Conservation (phyloP, 2,888 invertebrate species). For the Alviniconcha strummeri region DNA sequence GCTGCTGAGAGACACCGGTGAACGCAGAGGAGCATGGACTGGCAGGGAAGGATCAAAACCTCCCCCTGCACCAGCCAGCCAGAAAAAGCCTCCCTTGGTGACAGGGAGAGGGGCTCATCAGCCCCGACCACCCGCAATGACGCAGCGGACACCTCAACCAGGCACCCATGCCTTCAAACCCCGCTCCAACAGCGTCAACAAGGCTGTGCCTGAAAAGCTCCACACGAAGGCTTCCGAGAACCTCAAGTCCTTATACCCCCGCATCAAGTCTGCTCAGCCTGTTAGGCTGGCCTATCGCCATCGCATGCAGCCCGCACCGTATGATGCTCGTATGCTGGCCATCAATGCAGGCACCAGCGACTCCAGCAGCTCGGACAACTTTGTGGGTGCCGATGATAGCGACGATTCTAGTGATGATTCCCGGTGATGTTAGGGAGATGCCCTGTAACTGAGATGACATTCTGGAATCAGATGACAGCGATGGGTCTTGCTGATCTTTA, state of each 20-base stretch:
- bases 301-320: constrained; percentile 35
- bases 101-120: not conserved
- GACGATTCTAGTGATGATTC: constrained; percentile 43
- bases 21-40: not conserved
- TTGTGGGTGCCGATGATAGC: constrained; percentile 27
- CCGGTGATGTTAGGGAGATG: constrained; percentile 26
- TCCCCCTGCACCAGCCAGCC: not conserved
- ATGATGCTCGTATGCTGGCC: constrained; percentile 48
- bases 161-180: constrained; percentile 37
- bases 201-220: constrained; percentile 35
- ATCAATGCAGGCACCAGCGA: constrained; percentile 29
- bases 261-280: constrained; percentile 50
- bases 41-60: not conserved
- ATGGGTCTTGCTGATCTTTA: too few species aligned
- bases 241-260: constrained; percentile 37
- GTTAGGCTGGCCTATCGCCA: constrained; percentile 49
- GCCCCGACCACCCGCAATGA: not conserved
- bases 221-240: constrained; percentile 27
- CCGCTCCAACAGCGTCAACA: constrained; percentile 38
- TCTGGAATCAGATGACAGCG: too few species aligned
- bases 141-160: not conserved
- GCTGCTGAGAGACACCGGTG: not conserved
- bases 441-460: too few species aligned
- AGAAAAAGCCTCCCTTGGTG: constrained; percentile 17
- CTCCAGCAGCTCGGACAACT: constrained; percentile 42